phyloP scores from a whole-genome alignment of 2,797 vertebrate genomes.

The Pangasius sanitwongsei region DNA sequence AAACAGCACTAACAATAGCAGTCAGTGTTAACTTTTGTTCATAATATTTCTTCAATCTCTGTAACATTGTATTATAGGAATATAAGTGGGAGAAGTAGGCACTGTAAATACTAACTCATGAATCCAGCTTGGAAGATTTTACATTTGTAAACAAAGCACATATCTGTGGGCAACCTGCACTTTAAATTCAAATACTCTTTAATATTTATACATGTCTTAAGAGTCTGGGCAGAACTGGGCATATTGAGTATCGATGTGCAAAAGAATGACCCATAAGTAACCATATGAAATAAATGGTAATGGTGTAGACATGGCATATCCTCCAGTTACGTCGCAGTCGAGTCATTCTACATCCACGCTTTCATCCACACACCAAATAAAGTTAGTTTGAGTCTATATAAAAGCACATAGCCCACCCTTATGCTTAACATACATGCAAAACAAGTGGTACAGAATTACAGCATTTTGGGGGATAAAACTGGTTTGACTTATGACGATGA shows the following conservation, averaged over 20 bases:
- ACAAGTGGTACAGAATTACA: neutral
- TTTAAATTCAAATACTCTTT: neutral
- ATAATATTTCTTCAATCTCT: constrained; percentile 13
- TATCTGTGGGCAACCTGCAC: neutral
- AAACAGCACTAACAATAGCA: constrained; percentile 30
- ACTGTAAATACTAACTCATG: constrained; percentile 37
- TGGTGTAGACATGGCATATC: neutral
- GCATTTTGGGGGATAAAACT: neutral
- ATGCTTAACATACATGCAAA: neutral
- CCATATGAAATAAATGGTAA: neutral
- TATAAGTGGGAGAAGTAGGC: neutral
- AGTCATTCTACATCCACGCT: neutral
- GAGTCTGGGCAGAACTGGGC: neutral
- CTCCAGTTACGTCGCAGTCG: neutral
- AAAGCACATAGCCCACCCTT: neutral
- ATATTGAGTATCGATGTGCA: neutral
- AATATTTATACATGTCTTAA: neutral
- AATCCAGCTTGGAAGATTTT: constrained; percentile 30
- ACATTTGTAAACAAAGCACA: neutral
- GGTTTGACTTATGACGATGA: neutral
- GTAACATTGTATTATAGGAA: neutral
- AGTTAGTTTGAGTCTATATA: neutral
- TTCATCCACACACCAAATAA: neutral
- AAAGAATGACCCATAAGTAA: neutral
- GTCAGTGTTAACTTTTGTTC: constrained; percentile 34